A percentile compares a stretch with the other conserved stretches of the same genome.
Evolutionary conservation across 2,113 vertebrate species (phyloP).

Genomic region (Conger conger): DNA sequence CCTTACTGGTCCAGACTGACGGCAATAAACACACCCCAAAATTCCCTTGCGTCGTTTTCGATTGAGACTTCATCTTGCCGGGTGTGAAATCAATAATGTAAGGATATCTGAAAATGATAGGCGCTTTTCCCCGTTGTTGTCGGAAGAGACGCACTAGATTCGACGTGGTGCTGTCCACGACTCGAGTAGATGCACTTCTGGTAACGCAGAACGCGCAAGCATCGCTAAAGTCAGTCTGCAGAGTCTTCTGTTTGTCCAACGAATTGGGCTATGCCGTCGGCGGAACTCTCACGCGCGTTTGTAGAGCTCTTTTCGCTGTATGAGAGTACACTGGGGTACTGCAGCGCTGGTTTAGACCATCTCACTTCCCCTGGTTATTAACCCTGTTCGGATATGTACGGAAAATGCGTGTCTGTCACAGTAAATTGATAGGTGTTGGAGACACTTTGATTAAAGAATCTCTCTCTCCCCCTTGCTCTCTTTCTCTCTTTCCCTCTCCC

Average conservation of each 20-base stretch:
- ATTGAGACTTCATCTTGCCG: background rate
- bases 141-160: background rate
- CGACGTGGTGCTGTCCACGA: background rate
- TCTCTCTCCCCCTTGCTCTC: background rate
- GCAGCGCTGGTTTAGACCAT: background rate
- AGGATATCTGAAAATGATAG: background rate
- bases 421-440: background rate
- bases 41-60: background rate
- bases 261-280: background rate
- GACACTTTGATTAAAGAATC: background rate
- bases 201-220: background rate
- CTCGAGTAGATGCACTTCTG: background rate
- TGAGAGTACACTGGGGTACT: constrained; percentile 5
- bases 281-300: background rate
- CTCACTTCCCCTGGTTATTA: background rate
- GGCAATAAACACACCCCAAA: background rate
- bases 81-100: background rate
- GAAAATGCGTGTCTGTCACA: background rate
- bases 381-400: background rate
- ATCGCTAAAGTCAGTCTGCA: background rate
- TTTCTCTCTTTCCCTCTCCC: too few relatives aligned
- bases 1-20: background rate
- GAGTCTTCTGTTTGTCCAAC: background rate
- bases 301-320: background rate
- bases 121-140: too few relatives aligned